A percentile compares a stretch with the other conserved stretches of the same genome.
phyloP scores from a whole-genome alignment of 2,113 vertebrate genomes.

The Tringa solitaria region DNA sequence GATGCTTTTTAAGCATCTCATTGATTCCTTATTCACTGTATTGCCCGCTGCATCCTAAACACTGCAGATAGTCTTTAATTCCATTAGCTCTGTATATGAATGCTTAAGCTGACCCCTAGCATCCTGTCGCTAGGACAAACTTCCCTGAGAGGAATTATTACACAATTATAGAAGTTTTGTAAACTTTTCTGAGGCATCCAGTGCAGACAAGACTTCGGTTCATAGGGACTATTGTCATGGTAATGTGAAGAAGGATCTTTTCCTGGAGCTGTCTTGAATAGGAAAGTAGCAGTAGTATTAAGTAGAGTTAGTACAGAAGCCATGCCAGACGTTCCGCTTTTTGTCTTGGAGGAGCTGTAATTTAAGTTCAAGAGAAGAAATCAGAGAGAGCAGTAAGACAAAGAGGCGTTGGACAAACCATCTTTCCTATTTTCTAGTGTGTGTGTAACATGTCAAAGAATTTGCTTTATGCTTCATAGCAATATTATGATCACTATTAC shows the following conservation, averaged over 20 bases:
- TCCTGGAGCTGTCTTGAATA: neutral
- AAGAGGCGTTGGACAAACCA: neutral
- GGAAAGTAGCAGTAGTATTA: neutral
- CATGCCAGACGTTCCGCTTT: neutral
- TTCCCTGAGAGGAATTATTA: neutral
- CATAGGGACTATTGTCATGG: neutral
- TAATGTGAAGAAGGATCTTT: neutral
- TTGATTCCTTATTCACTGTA: neutral
- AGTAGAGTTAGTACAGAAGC: neutral
- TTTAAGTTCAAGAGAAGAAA: neutral
- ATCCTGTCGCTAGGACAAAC: neutral
- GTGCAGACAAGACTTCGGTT: neutral
- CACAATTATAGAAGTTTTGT: neutral
- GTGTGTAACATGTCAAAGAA: neutral
- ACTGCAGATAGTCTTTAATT: neutral
- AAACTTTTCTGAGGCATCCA: neutral
- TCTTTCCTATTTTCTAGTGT: neutral
- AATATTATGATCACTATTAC: neutral
- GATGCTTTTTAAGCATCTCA: conserved; percentile 3
- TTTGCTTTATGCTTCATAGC: neutral
- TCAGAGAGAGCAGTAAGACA: neutral
- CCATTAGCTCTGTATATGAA: neutral
- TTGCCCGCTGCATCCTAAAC: neutral
- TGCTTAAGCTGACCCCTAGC: neutral
- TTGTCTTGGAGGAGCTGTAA: neutral